These are phyloP conservation scores for Austrolebias charrua DNA, from an alignment of 2,797 vertebrate genomes.

Conservation along the genomic window DNA sequence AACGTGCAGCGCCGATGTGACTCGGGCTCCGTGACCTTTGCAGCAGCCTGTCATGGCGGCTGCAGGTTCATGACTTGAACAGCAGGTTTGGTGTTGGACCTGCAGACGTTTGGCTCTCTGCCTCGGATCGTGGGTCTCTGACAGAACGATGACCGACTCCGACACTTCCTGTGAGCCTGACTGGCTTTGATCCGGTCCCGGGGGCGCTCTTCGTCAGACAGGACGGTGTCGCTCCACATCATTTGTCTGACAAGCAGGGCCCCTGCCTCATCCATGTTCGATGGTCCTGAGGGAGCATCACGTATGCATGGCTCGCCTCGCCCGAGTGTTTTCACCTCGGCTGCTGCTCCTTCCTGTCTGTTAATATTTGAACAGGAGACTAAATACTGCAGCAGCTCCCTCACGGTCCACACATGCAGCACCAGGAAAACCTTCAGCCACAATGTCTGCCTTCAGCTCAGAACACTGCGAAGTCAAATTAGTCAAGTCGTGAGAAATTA, in stretches of 20 bases:
- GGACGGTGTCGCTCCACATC: slow-evolving; percentile 75
- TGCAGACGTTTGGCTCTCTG: slow-evolving; percentile 22
- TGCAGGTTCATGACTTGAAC: slow-evolving; percentile 10
- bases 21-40: slow-evolving; percentile 4
- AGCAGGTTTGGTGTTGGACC: slow-evolving; percentile 18
- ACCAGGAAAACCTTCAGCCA: background rate
- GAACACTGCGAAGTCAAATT: too few relatives aligned
- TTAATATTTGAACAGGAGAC: slow-evolving; percentile 54
- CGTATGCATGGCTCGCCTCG: slow-evolving; percentile 26
- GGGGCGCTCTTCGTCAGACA: slow-evolving; percentile 59
- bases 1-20: too few relatives aligned
- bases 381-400: slow-evolving; percentile 1
- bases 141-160: slow-evolving; percentile 45
- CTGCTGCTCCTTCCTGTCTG: background rate
- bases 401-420: slow-evolving; percentile 28
- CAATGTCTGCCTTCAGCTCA: too few relatives aligned
- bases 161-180: slow-evolving; percentile 21
- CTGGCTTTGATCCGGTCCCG: slow-evolving; percentile 47
- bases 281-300: slow-evolving; percentile 8
- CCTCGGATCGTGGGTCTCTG: slow-evolving; percentile 20
- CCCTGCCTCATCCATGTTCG: slow-evolving; percentile 86
- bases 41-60: background rate
- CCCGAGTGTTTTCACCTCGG: slow-evolving; percentile 13
- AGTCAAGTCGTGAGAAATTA: too few relatives aligned
- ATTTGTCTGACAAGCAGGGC: slow-evolving; percentile 86